phyloP scores from a whole-genome alignment of 2,113 vertebrate species.

The Mixornis gularis region DNA sequence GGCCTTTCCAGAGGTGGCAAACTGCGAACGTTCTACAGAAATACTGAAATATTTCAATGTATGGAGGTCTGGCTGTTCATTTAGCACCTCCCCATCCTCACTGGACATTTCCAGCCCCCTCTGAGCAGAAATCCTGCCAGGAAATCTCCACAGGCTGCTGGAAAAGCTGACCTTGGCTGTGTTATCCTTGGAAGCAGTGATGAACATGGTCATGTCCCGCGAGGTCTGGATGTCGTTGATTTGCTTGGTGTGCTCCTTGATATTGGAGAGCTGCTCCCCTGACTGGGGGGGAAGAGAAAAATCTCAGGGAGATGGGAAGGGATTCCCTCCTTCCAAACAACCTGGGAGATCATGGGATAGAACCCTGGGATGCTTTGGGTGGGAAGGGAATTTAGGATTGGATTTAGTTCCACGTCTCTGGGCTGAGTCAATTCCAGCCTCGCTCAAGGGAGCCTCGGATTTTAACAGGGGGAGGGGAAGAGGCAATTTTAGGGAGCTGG shows the following conservation, averaged over 20 bases:
- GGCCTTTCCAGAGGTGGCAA: neutral
- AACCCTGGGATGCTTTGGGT: no score
- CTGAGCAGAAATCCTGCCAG: neutral
- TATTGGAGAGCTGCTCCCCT: conserved; percentile 84
- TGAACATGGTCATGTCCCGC: conserved; percentile 92
- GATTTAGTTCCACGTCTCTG: no score
- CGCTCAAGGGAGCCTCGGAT: no score
- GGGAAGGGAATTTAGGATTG: no score
- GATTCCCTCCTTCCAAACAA: neutral
- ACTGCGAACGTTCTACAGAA: fast-evolving
- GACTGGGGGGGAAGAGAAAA: conserved; percentile 66
- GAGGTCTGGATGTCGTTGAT: conserved; percentile 97
- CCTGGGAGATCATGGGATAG: no score
- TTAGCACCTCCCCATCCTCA: neutral
- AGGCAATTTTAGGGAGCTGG: neutral
- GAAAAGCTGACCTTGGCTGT: conserved; percentile 82
- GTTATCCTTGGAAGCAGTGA: conserved; percentile 95
- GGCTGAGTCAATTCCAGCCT: no score
- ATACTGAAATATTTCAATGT: fast-evolving
- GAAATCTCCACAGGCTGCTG: fast-evolving
- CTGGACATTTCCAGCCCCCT: neutral
- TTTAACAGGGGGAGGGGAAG: no score
- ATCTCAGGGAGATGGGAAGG: neutral
- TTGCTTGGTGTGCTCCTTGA: conserved; percentile 93
- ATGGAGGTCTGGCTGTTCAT: fast-evolving